Percentiles rank a stretch among this genome's conserved stretches.
phyloP scores from a whole-genome alignment of 2,888 invertebrate genomes.

The Lasioglossum lativentre region DNA sequence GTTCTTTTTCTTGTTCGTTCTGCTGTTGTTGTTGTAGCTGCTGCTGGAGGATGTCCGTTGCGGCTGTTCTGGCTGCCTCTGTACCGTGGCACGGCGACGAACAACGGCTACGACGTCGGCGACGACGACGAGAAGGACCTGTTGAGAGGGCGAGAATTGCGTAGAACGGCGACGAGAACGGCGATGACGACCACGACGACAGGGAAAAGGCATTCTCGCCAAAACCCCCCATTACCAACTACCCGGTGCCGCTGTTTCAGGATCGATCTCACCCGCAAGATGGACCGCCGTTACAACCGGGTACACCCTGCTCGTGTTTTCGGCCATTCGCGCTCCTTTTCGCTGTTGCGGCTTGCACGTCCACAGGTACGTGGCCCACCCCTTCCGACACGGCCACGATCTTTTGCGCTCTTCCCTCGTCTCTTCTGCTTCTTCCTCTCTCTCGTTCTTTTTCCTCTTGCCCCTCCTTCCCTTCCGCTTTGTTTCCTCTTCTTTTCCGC shows the following conservation, averaged over 20 bases:
- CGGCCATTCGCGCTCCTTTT: conserved; percentile 79
- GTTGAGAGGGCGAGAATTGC: conserved; percentile 56
- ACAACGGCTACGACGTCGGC: conserved; percentile 43
- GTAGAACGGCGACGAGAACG: conserved; percentile 70
- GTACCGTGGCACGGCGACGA: conserved; percentile 40
- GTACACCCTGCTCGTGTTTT: conserved; percentile 74
- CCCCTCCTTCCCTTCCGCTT: background rate
- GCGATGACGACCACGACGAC: conserved; percentile 79
- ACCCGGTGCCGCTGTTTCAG: conserved; percentile 75
- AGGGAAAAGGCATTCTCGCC: conserved; percentile 84
- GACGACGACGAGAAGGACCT: conserved; percentile 74
- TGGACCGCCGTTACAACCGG: conserved; percentile 74
- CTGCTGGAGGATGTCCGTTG: background rate
- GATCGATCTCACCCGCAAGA: conserved; percentile 76
- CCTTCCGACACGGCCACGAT: background rate
- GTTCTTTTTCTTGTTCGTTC: background rate
- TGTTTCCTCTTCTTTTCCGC: background rate
- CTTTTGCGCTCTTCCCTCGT: background rate
- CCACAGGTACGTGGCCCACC: conserved; percentile 56
- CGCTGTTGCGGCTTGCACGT: conserved; percentile 45
- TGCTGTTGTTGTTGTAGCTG: background rate
- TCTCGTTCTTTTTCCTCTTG: background rate
- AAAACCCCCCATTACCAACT: conserved; percentile 84
- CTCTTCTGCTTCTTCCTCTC: background rate
- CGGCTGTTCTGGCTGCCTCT: conserved; percentile 2